A percentile compares a stretch with the other conserved stretches of the same genome.
These are phyloP conservation scores for Ornithoptera alexandrae DNA, from an alignment of 2,888 invertebrate species.

Conservation along the genomic window DNA sequence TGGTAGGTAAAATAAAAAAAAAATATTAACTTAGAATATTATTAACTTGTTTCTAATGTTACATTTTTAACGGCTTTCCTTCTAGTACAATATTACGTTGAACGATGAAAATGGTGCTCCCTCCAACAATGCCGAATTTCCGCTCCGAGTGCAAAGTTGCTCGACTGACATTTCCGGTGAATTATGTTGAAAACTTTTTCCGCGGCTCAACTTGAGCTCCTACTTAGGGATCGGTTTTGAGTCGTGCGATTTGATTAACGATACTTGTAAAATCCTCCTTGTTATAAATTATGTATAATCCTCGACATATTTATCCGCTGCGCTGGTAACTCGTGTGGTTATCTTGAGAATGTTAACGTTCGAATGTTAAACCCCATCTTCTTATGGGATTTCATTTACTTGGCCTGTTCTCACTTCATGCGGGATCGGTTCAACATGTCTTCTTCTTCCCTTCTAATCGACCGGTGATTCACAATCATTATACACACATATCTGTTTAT, in stretches of 20 bases:
- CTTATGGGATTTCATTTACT: too few species aligned
- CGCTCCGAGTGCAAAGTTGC: conserved; percentile 53
- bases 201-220: conserved; percentile 34
- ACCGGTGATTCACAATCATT: too few species aligned
- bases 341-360: too few species aligned
- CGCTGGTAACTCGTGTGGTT: too few species aligned
- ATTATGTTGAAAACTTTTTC: conserved; percentile 41
- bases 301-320: background rate
- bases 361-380: too few species aligned
- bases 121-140: conserved; percentile 40
- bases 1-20: too few species aligned
- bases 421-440: too few species aligned
- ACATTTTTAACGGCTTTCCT: background rate
- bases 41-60: too few species aligned
- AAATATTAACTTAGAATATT: too few species aligned
- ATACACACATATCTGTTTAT: too few species aligned
- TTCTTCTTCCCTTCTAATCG: too few species aligned
- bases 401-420: too few species aligned
- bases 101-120: conserved; percentile 42
- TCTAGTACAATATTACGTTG: conserved; percentile 32
- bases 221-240: conserved; percentile 28
- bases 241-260: conserved; percentile 30
- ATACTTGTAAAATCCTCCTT: conserved; percentile 11
- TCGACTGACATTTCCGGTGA: conserved; percentile 37
- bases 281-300: conserved; percentile 1